Evolutionary conservation across 2,888 invertebrate genomes (phyloP).

Genomic region (Neelides folsomi): DNA sequence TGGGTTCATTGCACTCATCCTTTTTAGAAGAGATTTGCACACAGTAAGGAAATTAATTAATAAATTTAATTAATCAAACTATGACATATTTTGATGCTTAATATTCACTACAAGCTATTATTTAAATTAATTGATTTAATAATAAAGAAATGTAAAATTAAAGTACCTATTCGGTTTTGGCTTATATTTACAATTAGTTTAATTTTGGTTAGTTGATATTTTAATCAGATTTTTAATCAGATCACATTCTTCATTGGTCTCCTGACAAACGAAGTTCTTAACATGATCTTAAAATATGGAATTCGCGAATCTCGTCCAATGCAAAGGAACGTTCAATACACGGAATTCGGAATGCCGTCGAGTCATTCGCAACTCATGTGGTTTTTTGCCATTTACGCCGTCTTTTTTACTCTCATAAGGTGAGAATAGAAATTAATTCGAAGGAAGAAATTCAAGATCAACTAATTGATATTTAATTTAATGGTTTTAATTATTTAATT

Average conservation of each 20-base stretch:
- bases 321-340: conserved; percentile 51
- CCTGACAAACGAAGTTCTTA: conserved; percentile 60
- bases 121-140: too few relatives aligned
- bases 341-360: conserved; percentile 82
- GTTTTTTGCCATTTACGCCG: conserved; percentile 74
- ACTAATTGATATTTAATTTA: conserved; percentile 1
- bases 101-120: too few relatives aligned
- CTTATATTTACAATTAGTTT: conserved; percentile 3
- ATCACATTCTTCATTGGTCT: conserved; percentile 71
- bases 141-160: too few relatives aligned
- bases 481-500: neutral
- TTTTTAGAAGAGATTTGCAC: conserved; percentile 79
- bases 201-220: too few relatives aligned
- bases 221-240: conserved; percentile 53
- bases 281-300: conserved; percentile 64
- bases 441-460: too few relatives aligned
- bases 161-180: too few relatives aligned
- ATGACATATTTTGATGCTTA: too few relatives aligned
- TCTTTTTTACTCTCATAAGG: conserved; percentile 75
- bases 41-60: conserved; percentile 51
- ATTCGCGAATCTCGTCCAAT: conserved; percentile 69
- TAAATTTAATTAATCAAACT: neutral
- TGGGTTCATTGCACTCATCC: conserved; percentile 67
- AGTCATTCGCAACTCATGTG: conserved; percentile 82
- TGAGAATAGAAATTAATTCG: conserved; percentile 38